These are phyloP conservation scores for Pocillopora verrucosa DNA, from an alignment of 64 coral and sea anemone species.

Conservation along the genomic window DNA sequence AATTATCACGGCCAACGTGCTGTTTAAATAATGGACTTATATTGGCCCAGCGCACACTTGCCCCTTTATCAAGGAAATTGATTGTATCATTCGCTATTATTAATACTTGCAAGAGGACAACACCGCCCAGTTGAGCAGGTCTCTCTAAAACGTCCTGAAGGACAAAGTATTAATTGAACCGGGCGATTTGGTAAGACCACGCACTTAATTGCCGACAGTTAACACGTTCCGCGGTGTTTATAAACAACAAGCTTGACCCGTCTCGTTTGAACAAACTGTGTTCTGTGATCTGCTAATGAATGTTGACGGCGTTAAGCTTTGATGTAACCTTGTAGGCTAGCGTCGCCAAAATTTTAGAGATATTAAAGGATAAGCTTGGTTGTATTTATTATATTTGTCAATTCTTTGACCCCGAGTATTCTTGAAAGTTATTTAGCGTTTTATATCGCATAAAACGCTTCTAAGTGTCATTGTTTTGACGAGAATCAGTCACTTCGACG, in stretches of 20 bases:
- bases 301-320: not conserved
- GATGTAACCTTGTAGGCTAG: not conserved
- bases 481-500: no score
- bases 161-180: not conserved
- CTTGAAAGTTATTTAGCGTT: no score
- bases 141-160: not conserved
- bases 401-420: not conserved
- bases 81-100: slow-evolving; percentile 19
- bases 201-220: not conserved
- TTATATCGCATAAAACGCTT: no score
- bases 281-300: not conserved
- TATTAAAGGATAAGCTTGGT: not conserved
- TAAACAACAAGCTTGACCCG: not conserved
- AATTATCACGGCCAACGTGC: slow-evolving; percentile 5
- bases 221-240: not conserved
- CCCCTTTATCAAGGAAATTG: slow-evolving; percentile 12
- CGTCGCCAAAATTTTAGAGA: not conserved
- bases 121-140: not conserved
- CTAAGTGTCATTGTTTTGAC: no score
- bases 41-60: not conserved
- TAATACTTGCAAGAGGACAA: not conserved
- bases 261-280: not conserved
- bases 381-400: not conserved
- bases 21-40: slow-evolving; percentile 35
- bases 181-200: not conserved